phyloP scores from a whole-genome alignment of 1,140 invertebrate genomes.

The Formica exsecta region DNA sequence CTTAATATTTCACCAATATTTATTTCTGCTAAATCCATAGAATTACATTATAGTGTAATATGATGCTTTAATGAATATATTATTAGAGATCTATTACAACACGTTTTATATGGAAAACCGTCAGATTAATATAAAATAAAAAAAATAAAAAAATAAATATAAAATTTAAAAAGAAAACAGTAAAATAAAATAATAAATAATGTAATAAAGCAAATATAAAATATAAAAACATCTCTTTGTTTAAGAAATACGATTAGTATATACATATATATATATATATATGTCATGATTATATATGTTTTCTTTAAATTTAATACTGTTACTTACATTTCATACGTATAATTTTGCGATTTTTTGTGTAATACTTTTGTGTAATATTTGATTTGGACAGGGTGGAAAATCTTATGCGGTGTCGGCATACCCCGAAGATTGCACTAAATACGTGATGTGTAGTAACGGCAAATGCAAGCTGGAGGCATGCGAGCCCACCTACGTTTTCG shows the following conservation, averaged over 20 bases:
- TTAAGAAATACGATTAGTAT: not conserved
- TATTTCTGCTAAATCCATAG: no score
- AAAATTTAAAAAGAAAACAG: not conserved
- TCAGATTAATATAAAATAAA: not conserved
- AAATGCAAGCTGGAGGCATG: conserved; percentile 42
- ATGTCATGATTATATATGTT: not conserved
- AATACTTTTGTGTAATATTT: not conserved
- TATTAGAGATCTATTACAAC: no score
- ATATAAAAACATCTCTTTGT: not conserved
- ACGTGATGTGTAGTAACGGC: conserved; percentile 23
- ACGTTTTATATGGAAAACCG: not conserved
- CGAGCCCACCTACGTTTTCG: conserved; percentile 56
- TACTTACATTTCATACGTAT: not conserved
- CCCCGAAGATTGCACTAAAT: conserved; percentile 52
- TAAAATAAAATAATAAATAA: conserved; percentile 9
- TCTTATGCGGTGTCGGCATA: conserved; percentile 35
- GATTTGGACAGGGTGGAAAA: conserved; percentile 35
- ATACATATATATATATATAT: not conserved
- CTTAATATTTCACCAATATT: no score
- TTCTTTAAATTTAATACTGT: not conserved
- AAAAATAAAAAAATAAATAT: no score
- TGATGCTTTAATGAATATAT: no score
- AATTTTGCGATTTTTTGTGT: not conserved
- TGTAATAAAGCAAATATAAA: not conserved
- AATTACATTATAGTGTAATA: not conserved